These are phyloP conservation scores for Penaeus chinensis DNA, from an alignment of 1,140 invertebrate species.

Conservation along the genomic window DNA sequence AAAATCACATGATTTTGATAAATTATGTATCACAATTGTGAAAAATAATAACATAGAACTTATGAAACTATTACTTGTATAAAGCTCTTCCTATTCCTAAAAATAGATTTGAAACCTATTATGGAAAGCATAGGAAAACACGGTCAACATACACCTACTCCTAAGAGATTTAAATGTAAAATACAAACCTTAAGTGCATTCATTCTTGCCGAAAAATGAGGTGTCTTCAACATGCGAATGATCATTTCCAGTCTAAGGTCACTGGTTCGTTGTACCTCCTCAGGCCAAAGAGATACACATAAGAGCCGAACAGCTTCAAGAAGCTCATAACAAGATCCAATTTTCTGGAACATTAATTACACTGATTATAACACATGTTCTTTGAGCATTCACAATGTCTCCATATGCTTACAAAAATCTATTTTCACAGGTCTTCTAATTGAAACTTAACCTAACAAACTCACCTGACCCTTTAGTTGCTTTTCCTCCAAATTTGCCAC, in stretches of 20 bases:
- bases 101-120: no score
- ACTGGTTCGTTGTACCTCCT: constrained; percentile 69
- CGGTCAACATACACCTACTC: not conserved
- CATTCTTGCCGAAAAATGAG: constrained; percentile 74
- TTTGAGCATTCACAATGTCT: not conserved
- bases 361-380: constrained; percentile 22
- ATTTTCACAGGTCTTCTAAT: not conserved
- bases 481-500: constrained; percentile 69
- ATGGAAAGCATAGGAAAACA: no score
- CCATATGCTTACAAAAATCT: not conserved
- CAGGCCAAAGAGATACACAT: constrained; percentile 70
- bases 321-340: constrained; percentile 70
- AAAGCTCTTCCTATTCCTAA: no score
- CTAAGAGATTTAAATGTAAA: not conserved
- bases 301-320: constrained; percentile 70
- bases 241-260: constrained; percentile 70
- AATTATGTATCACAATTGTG: not conserved
- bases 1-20: not conserved
- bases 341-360: constrained; percentile 67
- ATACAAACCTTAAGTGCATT: constrained; percentile 72
- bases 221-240: constrained; percentile 72
- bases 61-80: not conserved
- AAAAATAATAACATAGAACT: not conserved
- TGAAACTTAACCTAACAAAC: not conserved
- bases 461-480: constrained; percentile 71